phyloP scores from a whole-genome alignment of 2,888 invertebrate species.

The Hartigia nigra region DNA sequence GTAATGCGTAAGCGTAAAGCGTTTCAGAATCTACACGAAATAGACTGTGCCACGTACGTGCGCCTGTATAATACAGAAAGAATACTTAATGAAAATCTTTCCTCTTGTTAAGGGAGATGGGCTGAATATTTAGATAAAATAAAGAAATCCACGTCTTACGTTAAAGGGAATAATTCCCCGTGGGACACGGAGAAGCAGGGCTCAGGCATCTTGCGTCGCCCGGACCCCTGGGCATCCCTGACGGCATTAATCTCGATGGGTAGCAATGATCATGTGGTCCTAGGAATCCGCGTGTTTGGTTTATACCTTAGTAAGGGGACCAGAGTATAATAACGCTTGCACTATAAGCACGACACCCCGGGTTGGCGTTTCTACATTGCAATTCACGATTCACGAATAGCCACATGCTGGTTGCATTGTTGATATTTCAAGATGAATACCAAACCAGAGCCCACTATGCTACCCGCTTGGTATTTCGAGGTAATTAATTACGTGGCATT shows the following conservation, averaged over 20 bases:
- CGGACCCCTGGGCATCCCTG: not conserved
- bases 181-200: not conserved
- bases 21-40: not conserved
- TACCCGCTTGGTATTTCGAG: constrained; percentile 52
- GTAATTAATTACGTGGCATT: constrained; percentile 58
- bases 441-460: constrained; percentile 53
- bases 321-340: not conserved
- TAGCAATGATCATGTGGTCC: not conserved
- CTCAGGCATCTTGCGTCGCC: not conserved
- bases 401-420: constrained; percentile 44
- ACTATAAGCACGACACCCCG: not conserved
- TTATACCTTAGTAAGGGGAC: not conserved
- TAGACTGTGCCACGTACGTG: not conserved
- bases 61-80: not conserved
- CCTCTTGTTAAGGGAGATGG: not conserved
- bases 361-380: not conserved
- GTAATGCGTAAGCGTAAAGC: not conserved
- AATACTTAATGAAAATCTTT: not conserved
- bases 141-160: not conserved
- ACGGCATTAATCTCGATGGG: not conserved
- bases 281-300: not conserved
- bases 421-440: constrained; percentile 57
- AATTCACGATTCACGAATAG: constrained; percentile 13
- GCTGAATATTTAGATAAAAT: not conserved
- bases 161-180: not conserved